Evolutionary conservation across 2,113 vertebrate species (phyloP).

Genomic region (Sula dactylatra): DNA sequence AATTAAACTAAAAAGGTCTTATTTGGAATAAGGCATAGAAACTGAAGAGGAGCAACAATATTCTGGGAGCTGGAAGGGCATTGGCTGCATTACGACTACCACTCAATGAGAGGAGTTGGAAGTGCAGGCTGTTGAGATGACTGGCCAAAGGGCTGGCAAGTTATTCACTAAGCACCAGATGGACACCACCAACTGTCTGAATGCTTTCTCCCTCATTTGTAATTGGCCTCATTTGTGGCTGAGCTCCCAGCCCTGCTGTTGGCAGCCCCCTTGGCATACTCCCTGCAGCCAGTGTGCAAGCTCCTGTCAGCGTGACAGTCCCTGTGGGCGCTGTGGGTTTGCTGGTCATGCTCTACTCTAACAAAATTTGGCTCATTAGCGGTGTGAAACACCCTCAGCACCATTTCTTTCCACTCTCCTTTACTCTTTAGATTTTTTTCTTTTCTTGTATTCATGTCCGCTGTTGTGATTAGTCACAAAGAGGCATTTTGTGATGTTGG

Average conservation of each 20-base stretch:
- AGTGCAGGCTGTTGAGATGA: background rate
- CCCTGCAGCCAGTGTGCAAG: background rate
- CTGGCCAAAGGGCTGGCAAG: background rate
- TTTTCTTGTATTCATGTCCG: background rate
- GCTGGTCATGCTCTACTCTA: background rate
- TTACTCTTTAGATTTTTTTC: background rate
- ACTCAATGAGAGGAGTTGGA: background rate
- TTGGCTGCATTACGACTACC: accelerated
- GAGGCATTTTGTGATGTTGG: background rate
- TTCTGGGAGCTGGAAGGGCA: background rate
- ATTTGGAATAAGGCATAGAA: background rate
- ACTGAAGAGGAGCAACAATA: background rate
- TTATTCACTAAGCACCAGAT: background rate
- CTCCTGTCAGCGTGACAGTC: background rate
- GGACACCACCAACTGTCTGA: slow-evolving; percentile 1
- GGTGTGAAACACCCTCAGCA: background rate
- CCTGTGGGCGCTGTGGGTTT: background rate
- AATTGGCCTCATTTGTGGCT: background rate
- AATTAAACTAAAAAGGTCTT: background rate
- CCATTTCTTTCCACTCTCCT: background rate
- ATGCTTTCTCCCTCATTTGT: slow-evolving; percentile 3
- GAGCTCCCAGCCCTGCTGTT: background rate
- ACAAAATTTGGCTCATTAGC: background rate
- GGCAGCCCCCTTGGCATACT: background rate
- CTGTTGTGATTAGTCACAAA: background rate